Evolutionary conservation across 2,888 invertebrate genomes (phyloP).

Genomic region (Melanostoma mellinum): DNA sequence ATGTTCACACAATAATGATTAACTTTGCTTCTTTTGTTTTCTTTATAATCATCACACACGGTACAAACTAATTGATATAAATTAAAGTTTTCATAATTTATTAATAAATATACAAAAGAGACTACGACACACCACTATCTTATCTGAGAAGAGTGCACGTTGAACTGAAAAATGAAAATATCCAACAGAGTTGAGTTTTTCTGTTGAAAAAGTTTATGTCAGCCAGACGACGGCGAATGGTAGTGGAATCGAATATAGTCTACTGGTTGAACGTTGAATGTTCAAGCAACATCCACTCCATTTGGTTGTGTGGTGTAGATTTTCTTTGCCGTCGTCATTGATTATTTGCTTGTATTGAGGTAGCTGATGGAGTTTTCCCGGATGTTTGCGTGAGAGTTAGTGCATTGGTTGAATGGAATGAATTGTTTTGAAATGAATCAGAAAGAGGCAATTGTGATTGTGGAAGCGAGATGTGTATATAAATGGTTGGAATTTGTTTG

Average conservation of each 20-base stretch:
- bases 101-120: constrained; percentile 36
- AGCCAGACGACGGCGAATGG: constrained; percentile 4
- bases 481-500: constrained; percentile 33
- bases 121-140: constrained; percentile 47
- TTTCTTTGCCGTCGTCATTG: constrained; percentile 27
- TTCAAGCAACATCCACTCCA: too few relatives aligned
- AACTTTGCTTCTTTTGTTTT: too few relatives aligned
- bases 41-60: constrained; percentile 32
- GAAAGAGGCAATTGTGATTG: constrained; percentile 3
- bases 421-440: constrained; percentile 3
- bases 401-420: constrained; percentile 36
- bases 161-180: constrained; percentile 46
- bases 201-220: constrained; percentile 4
- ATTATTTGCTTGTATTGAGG: constrained; percentile 2
- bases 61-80: constrained; percentile 32
- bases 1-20: neutral
- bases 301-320: neutral
- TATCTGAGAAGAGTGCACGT: constrained; percentile 49
- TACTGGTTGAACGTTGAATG: too few relatives aligned
- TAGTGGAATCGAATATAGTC: neutral
- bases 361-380: constrained; percentile 8
- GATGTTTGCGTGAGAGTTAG: constrained; percentile 37
- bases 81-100: constrained; percentile 28
- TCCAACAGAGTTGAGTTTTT: constrained; percentile 5
- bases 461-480: constrained; percentile 13